Evolutionary conservation across 1,140 invertebrate genomes (phyloP), one percentile per base, ranked within the genome.

Genomic region (Diploscapter pachys): DNA sequence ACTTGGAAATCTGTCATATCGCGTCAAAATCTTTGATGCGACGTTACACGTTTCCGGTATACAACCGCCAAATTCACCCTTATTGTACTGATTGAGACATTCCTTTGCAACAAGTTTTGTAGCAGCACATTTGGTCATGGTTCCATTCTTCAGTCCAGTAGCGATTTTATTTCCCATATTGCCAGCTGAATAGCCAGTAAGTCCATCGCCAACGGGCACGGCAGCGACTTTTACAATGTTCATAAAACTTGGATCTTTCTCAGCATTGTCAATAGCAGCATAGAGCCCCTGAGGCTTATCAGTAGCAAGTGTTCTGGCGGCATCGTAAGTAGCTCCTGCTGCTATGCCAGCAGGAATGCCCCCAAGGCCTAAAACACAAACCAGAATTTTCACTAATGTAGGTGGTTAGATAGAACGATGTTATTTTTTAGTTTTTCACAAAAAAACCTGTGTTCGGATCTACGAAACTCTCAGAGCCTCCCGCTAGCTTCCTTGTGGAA

Each of bases 311-410:
- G 5, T 64, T 5, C 63, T 50, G 13, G 63, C 63, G 8, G 63
- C 5, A 64, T 64, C 63, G 50, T 64, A 64, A 5, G 63, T 50
- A 5, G 63, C 63, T 64, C 63, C 63, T 5, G 63, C 63, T 13
- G 63, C 63, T 48, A 64, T 64, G 13, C 63, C 63, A 64, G 63
- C 63, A 64, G 63, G 63, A 64, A 64, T 64, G 13, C 13, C 63
- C 13, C 13, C 63, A 13, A 64, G 63, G 5, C 63, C 63, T 64
- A 8, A 64, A 64, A 5, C n/a, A n/a, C n/a, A n/a, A n/a, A n/a
- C n/a, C n/a, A n/a, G n/a, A n/a, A n/a, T n/a, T n/a, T n/a, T n/a
- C n/a, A n/a, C n/a, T n/a, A n/a, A n/a, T n/a, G n/a, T n/a, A n/a
- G n/a, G n/a, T n/a, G n/a, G n/a, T n/a, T n/a, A n/a, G n/a, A n/a